Evolutionary conservation across 2,113 vertebrate genomes (phyloP), one percentile per base, ranked within the genome.

Genomic region (Mugil cephalus): DNA sequence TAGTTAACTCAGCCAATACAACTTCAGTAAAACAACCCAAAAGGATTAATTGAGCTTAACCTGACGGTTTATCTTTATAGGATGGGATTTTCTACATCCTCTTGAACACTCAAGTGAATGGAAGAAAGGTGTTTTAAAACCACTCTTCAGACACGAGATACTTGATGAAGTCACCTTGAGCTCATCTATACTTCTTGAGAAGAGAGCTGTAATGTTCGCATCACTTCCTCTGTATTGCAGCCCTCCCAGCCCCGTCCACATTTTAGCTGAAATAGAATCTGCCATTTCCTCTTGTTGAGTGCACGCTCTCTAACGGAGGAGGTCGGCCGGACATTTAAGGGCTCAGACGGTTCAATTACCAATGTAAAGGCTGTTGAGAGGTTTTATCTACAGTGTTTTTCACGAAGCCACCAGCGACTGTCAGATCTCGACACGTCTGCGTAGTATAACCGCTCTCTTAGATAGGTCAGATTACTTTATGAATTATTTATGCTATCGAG

Each of bases 401-500:
- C 73, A 81, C 82, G 55, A 81, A 77, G 63, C 64, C 51, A 80
- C 66, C 56, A 70, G 64, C 45, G 3, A 81, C 19, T 61, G 69
- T 77, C 79, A 76, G 76, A 86, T 83, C 79, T 87, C 48, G 71
- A 46, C 73, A 79, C 13, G 50, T 79, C 54, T 60, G 36, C 79
- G 66, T 60, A 58, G 74, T 70, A 74, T 60, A 62, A 77, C n/a
- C 12, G 13, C 55, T 69, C 17, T 61, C 56, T 75, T 36, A 51
- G 74, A 80, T 82, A 69, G 80, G 83, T 71, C n/a, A 2, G 56
- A 45, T 82, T 75, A 70, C 61, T 15, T n/a, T 24, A 77, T 93
- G 71, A 92, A 91, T 91, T 81, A 89, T 91, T 84, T 68, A 90
- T 82, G 10, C 43, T 40, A 13, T 52, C 47, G 54, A 56, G 19